Conservation (phyloP, 1,140 invertebrate genomes). For the Adoxophyes honmai region DNA sequence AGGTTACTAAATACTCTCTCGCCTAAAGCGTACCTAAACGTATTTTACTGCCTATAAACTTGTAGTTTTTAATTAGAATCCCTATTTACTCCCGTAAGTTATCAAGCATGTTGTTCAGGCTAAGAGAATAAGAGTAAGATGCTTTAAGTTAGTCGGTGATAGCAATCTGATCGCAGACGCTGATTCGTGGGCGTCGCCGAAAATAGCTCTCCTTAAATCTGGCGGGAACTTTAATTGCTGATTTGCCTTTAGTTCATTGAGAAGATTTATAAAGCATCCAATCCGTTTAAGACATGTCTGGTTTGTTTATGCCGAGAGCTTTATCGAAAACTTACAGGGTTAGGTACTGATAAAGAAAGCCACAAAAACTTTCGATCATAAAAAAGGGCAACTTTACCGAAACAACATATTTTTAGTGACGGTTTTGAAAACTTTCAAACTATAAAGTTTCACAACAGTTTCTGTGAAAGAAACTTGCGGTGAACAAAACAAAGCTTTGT, state of each 20-base stretch:
- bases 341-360: neutral
- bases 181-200: constrained; percentile 6
- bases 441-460: constrained; percentile 8
- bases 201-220: constrained; percentile 21
- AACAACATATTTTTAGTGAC: constrained; percentile 14
- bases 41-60: too few relatives aligned
- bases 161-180: constrained; percentile 25
- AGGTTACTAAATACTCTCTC: too few relatives aligned
- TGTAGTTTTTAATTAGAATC: too few relatives aligned
- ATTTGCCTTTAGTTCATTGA: constrained; percentile 19
- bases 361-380: constrained; percentile 8
- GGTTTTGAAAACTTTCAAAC: constrained; percentile 11
- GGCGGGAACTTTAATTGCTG: constrained; percentile 21
- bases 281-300: constrained; percentile 18
- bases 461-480: neutral
- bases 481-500: constrained; percentile 2
- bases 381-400: constrained; percentile 2
- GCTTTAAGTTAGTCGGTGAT: constrained; percentile 22
- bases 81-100: too few relatives aligned
- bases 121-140: constrained; percentile 20
- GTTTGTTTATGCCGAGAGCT: neutral
- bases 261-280: constrained; percentile 21
- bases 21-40: too few relatives aligned
- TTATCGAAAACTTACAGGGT: constrained; percentile 7
- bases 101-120: neutral